A percentile compares a stretch with the other conserved stretches of the same genome.
Conservation (phyloP, 2,113 vertebrate species). For the Orientallactaga bullata region DNA sequence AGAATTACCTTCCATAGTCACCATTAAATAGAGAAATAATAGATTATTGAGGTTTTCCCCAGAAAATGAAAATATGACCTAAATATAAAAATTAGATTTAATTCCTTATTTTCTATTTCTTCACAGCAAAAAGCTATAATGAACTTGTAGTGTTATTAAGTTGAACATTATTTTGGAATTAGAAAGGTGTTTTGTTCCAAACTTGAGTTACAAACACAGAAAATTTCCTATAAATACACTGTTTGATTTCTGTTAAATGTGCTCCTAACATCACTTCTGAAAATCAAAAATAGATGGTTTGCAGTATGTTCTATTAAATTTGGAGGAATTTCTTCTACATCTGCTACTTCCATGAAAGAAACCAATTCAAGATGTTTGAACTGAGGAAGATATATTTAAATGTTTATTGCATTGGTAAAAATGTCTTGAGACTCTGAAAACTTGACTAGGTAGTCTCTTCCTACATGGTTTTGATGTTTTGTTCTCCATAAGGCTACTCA, state of each 20-base stretch:
- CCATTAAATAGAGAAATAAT: slow-evolving; percentile 3
- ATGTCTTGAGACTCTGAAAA: not conserved
- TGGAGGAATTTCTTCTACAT: not conserved
- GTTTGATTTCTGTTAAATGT: not conserved
- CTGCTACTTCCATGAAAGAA: not conserved
- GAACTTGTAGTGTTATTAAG: not conserved
- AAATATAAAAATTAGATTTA: slow-evolving; percentile 46
- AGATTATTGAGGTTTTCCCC: not conserved
- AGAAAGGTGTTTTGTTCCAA: not conserved
- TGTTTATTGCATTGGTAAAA: not conserved
- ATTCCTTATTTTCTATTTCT: not conserved
- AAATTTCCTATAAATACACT: not conserved
- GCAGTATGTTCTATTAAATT: not conserved
- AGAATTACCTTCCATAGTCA: not conserved
- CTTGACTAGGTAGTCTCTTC: not conserved
- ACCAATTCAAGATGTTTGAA: not conserved
- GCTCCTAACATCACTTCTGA: not conserved
- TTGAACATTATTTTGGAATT: slow-evolving; percentile 52
- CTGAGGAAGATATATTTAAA: not conserved
- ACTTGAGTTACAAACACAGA: slow-evolving; percentile 10
- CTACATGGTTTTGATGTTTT: too few species aligned
- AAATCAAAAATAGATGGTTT: not conserved
- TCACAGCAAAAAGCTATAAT: not conserved
- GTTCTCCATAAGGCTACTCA: not conserved
- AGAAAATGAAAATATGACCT: not conserved